A percentile compares a stretch with the other conserved stretches of the same genome.
phyloP scores from a whole-genome alignment of 2,797 vertebrate species.

The Knipowitschia caucasica region DNA sequence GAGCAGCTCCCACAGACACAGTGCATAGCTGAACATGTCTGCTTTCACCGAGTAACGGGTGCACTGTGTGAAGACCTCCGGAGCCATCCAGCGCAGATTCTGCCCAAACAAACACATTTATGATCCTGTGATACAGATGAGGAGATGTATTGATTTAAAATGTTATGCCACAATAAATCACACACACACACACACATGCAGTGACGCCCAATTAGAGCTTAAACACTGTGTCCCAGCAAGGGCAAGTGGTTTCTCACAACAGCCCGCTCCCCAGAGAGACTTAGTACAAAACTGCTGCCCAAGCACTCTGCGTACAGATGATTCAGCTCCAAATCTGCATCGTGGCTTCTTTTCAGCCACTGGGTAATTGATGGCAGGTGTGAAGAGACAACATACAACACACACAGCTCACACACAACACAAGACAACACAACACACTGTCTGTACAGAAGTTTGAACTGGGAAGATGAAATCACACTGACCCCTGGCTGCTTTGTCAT shows the following conservation, averaged over 20 bases:
- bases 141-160: conserved; percentile 2
- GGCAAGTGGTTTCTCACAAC: conserved; percentile 53
- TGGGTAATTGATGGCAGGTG: conserved; percentile 59
- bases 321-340: conserved; percentile 64
- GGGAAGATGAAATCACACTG: conserved; percentile 38
- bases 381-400: conserved; percentile 30
- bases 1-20: conserved; percentile 94
- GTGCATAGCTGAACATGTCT: conserved; percentile 92
- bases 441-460: not conserved
- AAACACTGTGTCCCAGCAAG: conserved; percentile 48
- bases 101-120: conserved; percentile 45
- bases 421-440: conserved; percentile 13
- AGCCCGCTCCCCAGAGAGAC: conserved; percentile 57
- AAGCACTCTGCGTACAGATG: conserved; percentile 54
- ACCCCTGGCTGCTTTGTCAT: conserved; percentile 99
- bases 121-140: not conserved
- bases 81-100: conserved; percentile 98
- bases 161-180: not conserved
- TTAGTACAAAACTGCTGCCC: conserved; percentile 60
- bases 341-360: conserved; percentile 46
- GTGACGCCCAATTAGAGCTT: conserved; percentile 42
- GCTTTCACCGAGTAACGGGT: conserved; percentile 94
- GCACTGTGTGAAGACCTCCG: conserved; percentile 92
- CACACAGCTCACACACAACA: no score
- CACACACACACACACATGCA: conserved; percentile 6